Conservation (phyloP, 2,797 vertebrate species). For the Acridotheres tristis region DNA sequence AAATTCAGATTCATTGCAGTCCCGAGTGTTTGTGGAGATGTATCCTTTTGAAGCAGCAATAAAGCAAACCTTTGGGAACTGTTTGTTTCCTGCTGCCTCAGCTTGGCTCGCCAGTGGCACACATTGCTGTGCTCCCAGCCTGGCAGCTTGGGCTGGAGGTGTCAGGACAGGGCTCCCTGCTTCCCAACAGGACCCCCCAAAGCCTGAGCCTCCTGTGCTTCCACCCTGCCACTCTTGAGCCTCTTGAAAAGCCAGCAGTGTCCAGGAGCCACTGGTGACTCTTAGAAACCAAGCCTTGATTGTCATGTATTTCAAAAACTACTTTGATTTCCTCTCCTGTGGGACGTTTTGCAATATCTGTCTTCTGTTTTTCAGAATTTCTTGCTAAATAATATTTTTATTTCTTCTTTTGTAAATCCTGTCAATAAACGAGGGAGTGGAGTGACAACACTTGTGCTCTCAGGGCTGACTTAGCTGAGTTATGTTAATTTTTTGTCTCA, state of each 20-base stretch:
- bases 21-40: background rate
- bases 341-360: background rate
- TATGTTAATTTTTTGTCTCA: background rate
- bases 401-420: background rate
- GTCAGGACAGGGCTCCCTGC: background rate
- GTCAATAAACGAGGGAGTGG: background rate
- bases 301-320: background rate
- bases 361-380: background rate
- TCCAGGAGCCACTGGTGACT: background rate
- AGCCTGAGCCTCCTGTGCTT: background rate
- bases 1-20: background rate
- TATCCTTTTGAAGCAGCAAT: background rate
- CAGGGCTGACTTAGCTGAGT: background rate
- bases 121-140: background rate
- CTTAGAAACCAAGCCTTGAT: background rate
- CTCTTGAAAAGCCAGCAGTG: background rate
- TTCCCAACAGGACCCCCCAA: background rate
- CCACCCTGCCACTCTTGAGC: rapidly evolving
- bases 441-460: background rate
- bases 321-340: background rate
- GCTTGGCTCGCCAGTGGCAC: background rate
- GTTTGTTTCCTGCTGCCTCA: background rate
- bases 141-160: background rate
- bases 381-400: background rate
- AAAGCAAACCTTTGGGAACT: background rate